phyloP scores from a whole-genome alignment of 2,888 invertebrate species.

The Melieria crassipennis region DNA sequence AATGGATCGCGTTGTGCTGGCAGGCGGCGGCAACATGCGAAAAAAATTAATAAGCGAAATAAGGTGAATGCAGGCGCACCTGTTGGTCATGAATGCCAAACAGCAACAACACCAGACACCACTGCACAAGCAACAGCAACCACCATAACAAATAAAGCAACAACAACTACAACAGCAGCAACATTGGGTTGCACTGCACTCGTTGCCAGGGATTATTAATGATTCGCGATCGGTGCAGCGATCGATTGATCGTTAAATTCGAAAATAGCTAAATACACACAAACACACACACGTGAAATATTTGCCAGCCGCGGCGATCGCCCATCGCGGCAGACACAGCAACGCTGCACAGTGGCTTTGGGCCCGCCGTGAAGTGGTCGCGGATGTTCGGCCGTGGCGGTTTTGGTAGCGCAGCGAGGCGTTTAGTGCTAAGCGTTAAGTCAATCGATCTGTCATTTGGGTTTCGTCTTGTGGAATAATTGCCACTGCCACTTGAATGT shows the following conservation, averaged over 20 bases:
- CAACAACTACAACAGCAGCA: constrained; percentile 10
- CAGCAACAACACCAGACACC: constrained; percentile 5
- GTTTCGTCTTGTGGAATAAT: constrained; percentile 56
- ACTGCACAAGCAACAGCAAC: constrained; percentile 1
- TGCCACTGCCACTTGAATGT: constrained; percentile 60
- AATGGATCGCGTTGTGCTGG: constrained; percentile 19
- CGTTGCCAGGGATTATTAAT: constrained; percentile 57
- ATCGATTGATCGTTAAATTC: constrained; percentile 44
- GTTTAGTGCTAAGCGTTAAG: constrained; percentile 61
- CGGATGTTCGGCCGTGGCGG: constrained; percentile 30
- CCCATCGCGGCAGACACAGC: constrained; percentile 18
- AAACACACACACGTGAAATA: too few species aligned
- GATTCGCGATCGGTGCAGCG: constrained; percentile 56
- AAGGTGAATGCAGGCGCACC: constrained; percentile 36
- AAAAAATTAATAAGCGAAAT: constrained; percentile 21
- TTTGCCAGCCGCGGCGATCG: neutral
- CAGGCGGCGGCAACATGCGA: constrained; percentile 5
- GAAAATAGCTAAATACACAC: constrained; percentile 47
- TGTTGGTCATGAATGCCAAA: constrained; percentile 23
- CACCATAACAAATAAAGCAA: neutral
- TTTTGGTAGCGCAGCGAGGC: constrained; percentile 41
- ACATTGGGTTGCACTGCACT: constrained; percentile 27
- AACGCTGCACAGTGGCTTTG: constrained; percentile 34
- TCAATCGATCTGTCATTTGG: constrained; percentile 63
- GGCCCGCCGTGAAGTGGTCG: constrained; percentile 24